Evolutionary conservation across 2,888 invertebrate genomes (phyloP).

Genomic region (Eupithecia exiguata): DNA sequence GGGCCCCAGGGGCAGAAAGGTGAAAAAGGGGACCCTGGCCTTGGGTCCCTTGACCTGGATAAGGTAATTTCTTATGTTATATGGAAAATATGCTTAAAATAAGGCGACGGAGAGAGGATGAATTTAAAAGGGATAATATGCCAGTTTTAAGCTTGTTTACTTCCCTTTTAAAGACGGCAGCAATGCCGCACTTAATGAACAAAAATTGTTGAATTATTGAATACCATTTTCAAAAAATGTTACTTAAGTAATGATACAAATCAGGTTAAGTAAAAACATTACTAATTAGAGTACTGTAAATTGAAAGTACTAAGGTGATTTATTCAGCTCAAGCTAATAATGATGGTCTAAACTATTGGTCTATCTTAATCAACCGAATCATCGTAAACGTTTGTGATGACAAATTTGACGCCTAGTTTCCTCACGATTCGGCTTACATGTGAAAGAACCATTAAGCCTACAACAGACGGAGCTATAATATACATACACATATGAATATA

Average conservation of each 20-base stretch:
- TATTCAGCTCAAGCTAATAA: neutral
- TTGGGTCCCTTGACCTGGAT: constrained; percentile 67
- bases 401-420: neutral
- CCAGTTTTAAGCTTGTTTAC: constrained; percentile 1
- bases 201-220: neutral
- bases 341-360: neutral
- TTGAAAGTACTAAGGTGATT: neutral
- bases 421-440: neutral
- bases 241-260: neutral
- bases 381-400: neutral
- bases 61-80: constrained; percentile 62
- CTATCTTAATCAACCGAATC: neutral
- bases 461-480: too few relatives aligned
- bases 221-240: neutral
- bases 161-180: neutral
- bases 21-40: constrained; percentile 87
- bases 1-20: constrained; percentile 86
- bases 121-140: constrained; percentile 7
- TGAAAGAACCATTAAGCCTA: too few relatives aligned
- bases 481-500: too few relatives aligned
- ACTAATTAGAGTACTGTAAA: neutral
- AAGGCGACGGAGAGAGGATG: neutral
- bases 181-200: neutral
- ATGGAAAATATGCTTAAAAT: constrained; percentile 13
- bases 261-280: neutral